Conservation (phyloP, 2,888 invertebrate species). For the Napeogenes inachia region DNA sequence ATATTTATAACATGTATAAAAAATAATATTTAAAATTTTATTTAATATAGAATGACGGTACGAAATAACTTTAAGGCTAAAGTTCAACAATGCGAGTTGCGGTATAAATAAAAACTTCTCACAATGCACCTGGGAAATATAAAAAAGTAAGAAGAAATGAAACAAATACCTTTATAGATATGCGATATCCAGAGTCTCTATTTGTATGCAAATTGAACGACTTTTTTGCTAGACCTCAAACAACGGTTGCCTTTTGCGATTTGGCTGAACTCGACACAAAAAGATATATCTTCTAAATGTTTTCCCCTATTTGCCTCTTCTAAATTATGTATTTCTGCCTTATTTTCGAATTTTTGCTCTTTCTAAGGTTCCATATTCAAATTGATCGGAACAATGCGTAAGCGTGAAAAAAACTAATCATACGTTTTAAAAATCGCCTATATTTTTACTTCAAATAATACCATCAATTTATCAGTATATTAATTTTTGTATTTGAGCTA, state of each 20-base stretch:
- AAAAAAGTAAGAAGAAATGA: conserved; percentile 12
- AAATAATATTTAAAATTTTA: no score
- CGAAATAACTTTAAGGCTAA: not conserved
- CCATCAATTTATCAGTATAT: no score
- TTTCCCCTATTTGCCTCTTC: not conserved
- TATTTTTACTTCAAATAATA: no score
- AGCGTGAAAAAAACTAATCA: no score
- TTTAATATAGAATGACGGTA: no score
- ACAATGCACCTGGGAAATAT: conserved; percentile 2
- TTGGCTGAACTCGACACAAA: conserved; percentile 4
- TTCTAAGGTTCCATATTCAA: not conserved
- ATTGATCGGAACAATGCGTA: not conserved
- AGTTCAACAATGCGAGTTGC: not conserved
- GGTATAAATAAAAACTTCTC: not conserved
- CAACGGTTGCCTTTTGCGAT: conserved; percentile 8
- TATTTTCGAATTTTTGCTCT: not conserved
- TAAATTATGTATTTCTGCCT: not conserved
- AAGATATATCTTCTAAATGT: conserved; percentile 2
- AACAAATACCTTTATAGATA: conserved; percentile 16
- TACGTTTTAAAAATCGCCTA: no score
- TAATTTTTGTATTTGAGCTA: no score
- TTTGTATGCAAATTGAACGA: conserved; percentile 23
- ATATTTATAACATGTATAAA: no score
- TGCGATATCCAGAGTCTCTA: conserved; percentile 9
- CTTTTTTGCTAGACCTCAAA: conserved; percentile 13